Percentiles rank a stretch among this genome's conserved stretches.
These are phyloP conservation scores for Herminia tarsipennalis DNA, from an alignment of 2,888 invertebrate species.

Conservation along the genomic window DNA sequence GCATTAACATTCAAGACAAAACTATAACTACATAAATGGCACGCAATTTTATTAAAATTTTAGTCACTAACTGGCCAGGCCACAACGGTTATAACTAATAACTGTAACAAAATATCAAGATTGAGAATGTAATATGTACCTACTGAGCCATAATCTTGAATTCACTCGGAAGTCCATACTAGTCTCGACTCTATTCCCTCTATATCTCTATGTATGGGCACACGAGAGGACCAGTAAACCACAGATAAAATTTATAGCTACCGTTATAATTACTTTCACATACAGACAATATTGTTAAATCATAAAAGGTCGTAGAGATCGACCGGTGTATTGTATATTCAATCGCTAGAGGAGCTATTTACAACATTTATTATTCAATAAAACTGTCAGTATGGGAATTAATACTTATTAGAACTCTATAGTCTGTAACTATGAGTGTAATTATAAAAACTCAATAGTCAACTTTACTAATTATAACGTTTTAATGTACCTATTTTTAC, in stretches of 20 bases:
- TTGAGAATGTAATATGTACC: constrained; percentile 32
- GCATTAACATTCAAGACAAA: too few species aligned
- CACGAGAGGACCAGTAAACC: constrained; percentile 39
- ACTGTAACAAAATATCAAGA: constrained; percentile 41
- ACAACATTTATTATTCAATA: constrained; percentile 70
- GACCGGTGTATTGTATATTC: constrained; percentile 55
- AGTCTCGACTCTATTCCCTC: constrained; percentile 10
- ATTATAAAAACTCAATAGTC: too few species aligned
- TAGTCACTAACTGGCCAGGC: neutral
- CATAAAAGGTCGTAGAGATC: constrained; percentile 63
- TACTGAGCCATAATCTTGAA: constrained; percentile 21
- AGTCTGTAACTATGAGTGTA: neutral
- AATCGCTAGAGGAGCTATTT: constrained; percentile 61
- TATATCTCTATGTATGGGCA: constrained; percentile 32
- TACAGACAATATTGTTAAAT: constrained; percentile 69
- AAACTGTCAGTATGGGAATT: constrained; percentile 62
- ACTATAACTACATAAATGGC: neutral
- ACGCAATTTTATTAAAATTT: neutral
- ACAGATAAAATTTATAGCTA: constrained; percentile 57
- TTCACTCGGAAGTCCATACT: constrained; percentile 30
- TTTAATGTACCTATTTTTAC: too few species aligned
- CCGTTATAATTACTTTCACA: constrained; percentile 66
- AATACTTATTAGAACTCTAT: constrained; percentile 21
- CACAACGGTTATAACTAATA: constrained; percentile 12
- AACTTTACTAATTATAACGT: too few species aligned